A percentile compares a stretch with the other conserved stretches of the same genome.
These are phyloP conservation scores for Zaprionus bogoriensis DNA, from an alignment of 2,888 invertebrate genomes.

Conservation along the genomic window DNA sequence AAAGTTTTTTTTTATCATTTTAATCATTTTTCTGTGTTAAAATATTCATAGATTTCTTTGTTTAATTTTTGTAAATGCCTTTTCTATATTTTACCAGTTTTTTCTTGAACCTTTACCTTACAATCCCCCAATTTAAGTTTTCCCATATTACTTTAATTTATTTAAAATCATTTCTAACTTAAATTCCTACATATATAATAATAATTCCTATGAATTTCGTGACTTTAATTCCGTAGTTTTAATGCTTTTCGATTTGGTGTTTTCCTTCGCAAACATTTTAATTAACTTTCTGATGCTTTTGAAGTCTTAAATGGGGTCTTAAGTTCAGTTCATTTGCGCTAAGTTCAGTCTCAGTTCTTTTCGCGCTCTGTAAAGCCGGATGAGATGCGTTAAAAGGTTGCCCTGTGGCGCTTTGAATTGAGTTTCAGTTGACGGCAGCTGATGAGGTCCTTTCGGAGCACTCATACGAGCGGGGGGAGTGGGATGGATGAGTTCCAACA, in stretches of 20 bases:
- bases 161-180: too few relatives aligned
- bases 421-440: slow-evolving; percentile 31
- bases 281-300: not conserved
- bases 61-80: too few relatives aligned
- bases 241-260: not conserved
- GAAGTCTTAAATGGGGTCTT: not conserved
- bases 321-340: not conserved
- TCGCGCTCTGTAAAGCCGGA: not conserved
- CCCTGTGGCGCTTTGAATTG: slow-evolving; percentile 20
- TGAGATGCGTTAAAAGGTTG: not conserved
- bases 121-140: too few relatives aligned
- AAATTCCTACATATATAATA: too few relatives aligned
- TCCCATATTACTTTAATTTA: too few relatives aligned
- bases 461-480: not conserved
- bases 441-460: slow-evolving; percentile 14
- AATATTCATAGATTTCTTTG: too few relatives aligned
- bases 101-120: too few relatives aligned
- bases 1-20: too few relatives aligned
- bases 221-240: too few relatives aligned
- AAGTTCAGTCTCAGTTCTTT: not conserved
- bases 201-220: too few relatives aligned
- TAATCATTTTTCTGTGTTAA: too few relatives aligned
- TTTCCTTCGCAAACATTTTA: not conserved
- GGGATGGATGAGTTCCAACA: not conserved
- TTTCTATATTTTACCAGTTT: too few relatives aligned